Evolutionary conservation across 2,113 vertebrate genomes (phyloP), one percentile per base, ranked within the genome.

Genomic region (Lagenorhynchus albirostris): DNA sequence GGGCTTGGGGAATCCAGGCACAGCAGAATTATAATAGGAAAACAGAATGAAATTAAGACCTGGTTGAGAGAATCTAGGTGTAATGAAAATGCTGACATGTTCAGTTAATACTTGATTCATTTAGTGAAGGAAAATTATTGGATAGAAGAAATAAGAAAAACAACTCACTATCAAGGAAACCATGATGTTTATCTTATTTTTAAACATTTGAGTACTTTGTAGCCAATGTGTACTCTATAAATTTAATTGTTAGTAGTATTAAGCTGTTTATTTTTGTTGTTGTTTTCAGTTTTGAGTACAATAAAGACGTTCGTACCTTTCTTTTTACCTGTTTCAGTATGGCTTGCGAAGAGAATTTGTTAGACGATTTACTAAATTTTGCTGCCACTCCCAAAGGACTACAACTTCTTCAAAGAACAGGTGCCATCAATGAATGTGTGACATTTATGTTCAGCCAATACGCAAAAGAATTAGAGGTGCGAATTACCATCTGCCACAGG

Each of bases 281-380:
- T 53, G 44, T 33, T 76, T 31, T 31, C 23, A 84, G 44, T 84
- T 95, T 94, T 93, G 77, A 44, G 5, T 38, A 3, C 76, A 58
- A 8, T 86, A 92, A 95, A 92, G 26, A 17, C 33, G 41, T 36
- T 71, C 70, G 14, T 87, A 29, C 3, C 8, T 79, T 50, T 96
- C 1, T 97, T 96, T 97, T 97, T 96, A 41, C 31, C 93, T 84
- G 8, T 96, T 98, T 87, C 98, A 99, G 99, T 92, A 97, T 98
- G 81, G 73, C 99, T 86, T 99, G 99, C 99, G 99, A 99, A 98
- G 99, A 99, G 87, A 99, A 99, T 73, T 97, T 99, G 96, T 98
- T 99, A 98, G 99, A 99, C 98, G 99, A 99, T 96, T 98, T 99
- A 98, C 97, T 99, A 85, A 99, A 99, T 98, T 99, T 99, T 98